A percentile compares a stretch with the other conserved stretches of the same genome.
Evolutionary conservation across 2,888 invertebrate genomes (phyloP).

Genomic region (Prenolepis imparis): DNA sequence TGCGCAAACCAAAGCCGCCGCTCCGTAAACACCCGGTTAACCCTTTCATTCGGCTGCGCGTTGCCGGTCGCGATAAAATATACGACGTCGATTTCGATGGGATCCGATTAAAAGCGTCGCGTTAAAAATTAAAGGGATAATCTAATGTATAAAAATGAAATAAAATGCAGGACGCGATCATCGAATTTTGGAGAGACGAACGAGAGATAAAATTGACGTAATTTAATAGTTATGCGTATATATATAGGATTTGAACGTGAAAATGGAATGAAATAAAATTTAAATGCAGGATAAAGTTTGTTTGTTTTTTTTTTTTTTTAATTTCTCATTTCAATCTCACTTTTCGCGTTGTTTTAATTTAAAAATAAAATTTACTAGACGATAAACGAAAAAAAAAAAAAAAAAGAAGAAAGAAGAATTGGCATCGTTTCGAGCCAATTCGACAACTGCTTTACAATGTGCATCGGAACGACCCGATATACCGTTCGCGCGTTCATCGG

Average conservation of each 20-base stretch:
- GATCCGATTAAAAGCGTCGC: neutral
- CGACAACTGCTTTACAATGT: neutral
- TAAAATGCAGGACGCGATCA: neutral
- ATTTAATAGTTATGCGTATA: constrained; percentile 23
- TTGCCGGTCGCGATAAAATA: neutral
- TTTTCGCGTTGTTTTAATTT: neutral
- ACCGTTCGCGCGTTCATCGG: neutral
- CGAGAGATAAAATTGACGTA: neutral
- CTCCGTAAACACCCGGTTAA: constrained; percentile 38
- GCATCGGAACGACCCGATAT: neutral
- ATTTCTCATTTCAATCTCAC: neutral
- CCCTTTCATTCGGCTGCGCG: constrained; percentile 13
- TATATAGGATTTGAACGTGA: neutral
- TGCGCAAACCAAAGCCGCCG: neutral
- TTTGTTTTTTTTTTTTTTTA: neutral
- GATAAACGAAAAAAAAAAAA: neutral
- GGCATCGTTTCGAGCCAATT: neutral
- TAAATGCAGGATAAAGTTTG: neutral
- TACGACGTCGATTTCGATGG: neutral
- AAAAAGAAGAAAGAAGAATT: neutral
- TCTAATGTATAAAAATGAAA: constrained; percentile 4
- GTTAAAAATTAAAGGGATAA: neutral
- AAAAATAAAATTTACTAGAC: constrained; percentile 1
- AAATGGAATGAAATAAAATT: constrained; percentile 8
- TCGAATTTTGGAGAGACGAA: constrained; percentile 17